phyloP scores from a whole-genome alignment of 1,140 invertebrate species.

The Phymastichus coffea region DNA sequence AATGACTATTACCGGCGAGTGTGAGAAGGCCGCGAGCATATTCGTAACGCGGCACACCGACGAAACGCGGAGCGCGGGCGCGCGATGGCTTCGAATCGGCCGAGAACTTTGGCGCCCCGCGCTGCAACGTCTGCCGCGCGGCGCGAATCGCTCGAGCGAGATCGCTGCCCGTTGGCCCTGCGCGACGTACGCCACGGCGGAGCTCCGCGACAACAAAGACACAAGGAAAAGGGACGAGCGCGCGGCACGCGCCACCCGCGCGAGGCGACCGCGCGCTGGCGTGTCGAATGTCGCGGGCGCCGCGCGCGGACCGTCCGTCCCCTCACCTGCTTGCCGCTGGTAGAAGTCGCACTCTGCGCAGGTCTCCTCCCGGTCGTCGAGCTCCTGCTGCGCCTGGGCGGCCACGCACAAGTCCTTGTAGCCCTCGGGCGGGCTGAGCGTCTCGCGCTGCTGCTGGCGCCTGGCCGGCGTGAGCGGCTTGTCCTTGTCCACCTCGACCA shows the following conservation, averaged over 20 bases:
- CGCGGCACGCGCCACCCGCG: background rate
- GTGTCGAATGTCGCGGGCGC: conserved; percentile 42
- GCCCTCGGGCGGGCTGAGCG: conserved; percentile 80
- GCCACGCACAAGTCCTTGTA: conserved; percentile 71
- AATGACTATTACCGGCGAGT: no score
- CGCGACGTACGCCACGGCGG: background rate
- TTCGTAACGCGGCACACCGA: background rate
- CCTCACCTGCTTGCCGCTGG: conserved; percentile 42
- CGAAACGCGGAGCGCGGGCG: background rate
- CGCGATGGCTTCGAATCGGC: no score
- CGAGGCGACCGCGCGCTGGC: background rate
- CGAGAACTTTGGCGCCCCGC: no score
- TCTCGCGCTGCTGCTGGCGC: conserved; percentile 62
- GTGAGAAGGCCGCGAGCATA: no score
- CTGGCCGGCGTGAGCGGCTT: conserved; percentile 41
- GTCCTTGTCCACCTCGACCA: conserved; percentile 29
- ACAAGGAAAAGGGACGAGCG: background rate
- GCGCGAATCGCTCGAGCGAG: no score
- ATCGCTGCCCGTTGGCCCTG: no score
- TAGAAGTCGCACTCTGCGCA: conserved; percentile 46
- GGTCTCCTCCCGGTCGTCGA: conserved; percentile 33
- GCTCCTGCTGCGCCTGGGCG: conserved; percentile 29
- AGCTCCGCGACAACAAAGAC: background rate
- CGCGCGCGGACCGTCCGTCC: conserved; percentile 25
- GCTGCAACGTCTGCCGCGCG: no score